phyloP scores from a whole-genome alignment of 2,113 vertebrate genomes.

The Caloenas nicobarica region DNA sequence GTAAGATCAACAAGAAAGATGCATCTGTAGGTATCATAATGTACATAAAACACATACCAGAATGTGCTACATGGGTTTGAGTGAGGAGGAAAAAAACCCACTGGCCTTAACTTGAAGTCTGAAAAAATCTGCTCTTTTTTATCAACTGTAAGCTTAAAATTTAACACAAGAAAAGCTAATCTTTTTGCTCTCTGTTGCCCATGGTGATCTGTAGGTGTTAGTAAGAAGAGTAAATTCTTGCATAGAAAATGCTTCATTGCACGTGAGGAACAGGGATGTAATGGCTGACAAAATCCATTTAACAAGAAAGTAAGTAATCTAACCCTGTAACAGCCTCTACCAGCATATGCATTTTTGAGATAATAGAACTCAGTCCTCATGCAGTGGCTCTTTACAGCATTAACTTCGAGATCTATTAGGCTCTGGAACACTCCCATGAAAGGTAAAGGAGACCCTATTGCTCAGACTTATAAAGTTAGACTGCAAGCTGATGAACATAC shows the following conservation, averaged over 20 bases:
- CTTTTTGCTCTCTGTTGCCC: conserved; percentile 1
- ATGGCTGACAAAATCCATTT: background rate
- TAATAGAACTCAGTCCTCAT: background rate
- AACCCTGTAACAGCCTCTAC: background rate
- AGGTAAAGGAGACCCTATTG: background rate
- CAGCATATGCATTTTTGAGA: background rate
- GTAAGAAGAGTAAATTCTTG: background rate
- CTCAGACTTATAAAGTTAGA: background rate
- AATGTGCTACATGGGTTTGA: background rate
- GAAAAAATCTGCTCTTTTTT: background rate
- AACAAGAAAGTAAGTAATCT: background rate
- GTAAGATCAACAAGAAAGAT: background rate
- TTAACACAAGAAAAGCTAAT: background rate
- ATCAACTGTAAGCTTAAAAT: background rate
- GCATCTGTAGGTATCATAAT: background rate
- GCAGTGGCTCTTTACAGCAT: background rate
- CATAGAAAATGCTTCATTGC: background rate
- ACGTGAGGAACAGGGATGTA: background rate
- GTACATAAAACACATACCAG: background rate
- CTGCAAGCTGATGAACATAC: background rate
- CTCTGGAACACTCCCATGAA: background rate
- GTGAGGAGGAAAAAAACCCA: background rate
- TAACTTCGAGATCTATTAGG: background rate
- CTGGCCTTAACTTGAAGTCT: background rate
- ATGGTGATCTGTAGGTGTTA: conserved; percentile 3